Evolutionary conservation across 2,797 vertebrate species (phyloP).

Genomic region (Cossypha dichroa): DNA sequence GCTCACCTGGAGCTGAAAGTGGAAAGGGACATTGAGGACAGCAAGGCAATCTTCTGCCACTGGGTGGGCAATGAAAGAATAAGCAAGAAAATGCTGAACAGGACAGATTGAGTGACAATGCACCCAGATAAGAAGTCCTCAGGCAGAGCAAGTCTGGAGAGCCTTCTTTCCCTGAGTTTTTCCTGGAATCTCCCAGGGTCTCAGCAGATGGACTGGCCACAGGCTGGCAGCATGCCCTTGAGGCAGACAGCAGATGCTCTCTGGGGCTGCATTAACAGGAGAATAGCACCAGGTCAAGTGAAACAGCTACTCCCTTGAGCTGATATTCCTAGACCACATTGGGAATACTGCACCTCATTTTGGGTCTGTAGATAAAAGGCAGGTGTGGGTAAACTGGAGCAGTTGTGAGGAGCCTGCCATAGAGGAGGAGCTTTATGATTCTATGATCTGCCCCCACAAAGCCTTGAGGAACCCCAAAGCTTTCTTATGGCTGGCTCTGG

Average conservation of each 20-base stretch:
- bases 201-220: neutral
- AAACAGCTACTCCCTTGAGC: neutral
- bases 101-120: neutral
- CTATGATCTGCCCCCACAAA: neutral
- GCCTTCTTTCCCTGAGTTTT: neutral
- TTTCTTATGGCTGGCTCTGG: neutral
- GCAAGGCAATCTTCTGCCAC: neutral
- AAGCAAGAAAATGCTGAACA: neutral
- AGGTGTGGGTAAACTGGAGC: neutral
- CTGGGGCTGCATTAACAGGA: neutral
- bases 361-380: neutral
- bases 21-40: neutral
- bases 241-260: neutral
- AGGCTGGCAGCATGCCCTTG: neutral
- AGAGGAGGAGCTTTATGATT: neutral
- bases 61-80: neutral
- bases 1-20: neutral
- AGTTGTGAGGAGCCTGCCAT: fast-evolving
- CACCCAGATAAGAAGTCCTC: neutral
- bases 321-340: neutral
- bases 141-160: neutral
- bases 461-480: neutral
- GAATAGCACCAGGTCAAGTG: neutral
- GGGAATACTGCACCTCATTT: neutral
- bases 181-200: neutral